These are phyloP conservation scores for Nerophis lumbriciformis DNA, from an alignment of 2,113 vertebrate genomes.

Conservation along the genomic window DNA sequence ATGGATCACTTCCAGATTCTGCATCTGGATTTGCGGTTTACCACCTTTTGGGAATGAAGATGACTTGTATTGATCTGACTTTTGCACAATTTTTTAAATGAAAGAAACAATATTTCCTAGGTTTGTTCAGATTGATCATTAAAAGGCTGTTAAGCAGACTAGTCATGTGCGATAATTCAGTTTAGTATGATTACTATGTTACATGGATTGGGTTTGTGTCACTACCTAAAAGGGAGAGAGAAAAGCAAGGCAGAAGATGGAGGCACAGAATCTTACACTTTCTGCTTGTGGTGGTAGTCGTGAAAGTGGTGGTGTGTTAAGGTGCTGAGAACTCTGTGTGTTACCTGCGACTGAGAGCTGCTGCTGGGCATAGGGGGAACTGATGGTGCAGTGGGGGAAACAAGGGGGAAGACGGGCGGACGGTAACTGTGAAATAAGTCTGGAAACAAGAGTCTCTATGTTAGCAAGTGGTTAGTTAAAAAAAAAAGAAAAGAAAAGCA, in stretches of 20 bases:
- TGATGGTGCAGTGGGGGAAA: slow-evolving; percentile 69
- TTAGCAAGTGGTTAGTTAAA: slow-evolving; percentile 65
- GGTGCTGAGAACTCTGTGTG: not conserved
- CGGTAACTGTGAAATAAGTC: slow-evolving; percentile 89
- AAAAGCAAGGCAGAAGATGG: slow-evolving; percentile 3
- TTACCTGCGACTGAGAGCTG: slow-evolving; percentile 83
- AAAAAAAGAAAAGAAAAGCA: not conserved
- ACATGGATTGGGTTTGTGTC: slow-evolving; percentile 14
- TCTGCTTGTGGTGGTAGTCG: not conserved
- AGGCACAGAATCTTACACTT: not conserved
- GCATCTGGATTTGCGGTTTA: too few relatives aligned
- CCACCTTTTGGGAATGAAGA: too few relatives aligned
- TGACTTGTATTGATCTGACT: too few relatives aligned
- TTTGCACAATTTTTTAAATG: too few relatives aligned
- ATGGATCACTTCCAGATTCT: too few relatives aligned
- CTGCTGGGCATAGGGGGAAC: slow-evolving; percentile 68
- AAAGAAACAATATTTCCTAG: too few relatives aligned
- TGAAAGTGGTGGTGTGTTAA: not conserved
- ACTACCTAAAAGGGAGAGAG: slow-evolving; percentile 16
- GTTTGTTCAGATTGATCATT: not conserved
- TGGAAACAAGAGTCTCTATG: slow-evolving; percentile 74
- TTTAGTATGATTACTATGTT: slow-evolving; percentile 49
- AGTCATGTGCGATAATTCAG: slow-evolving; percentile 8
- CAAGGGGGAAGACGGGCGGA: slow-evolving; percentile 68
- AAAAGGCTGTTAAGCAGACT: slow-evolving; percentile 10